Evolutionary conservation across 2,113 vertebrate genomes (phyloP), one percentile per base, ranked within the genome.

Genomic region (Cepphus grylle): DNA sequence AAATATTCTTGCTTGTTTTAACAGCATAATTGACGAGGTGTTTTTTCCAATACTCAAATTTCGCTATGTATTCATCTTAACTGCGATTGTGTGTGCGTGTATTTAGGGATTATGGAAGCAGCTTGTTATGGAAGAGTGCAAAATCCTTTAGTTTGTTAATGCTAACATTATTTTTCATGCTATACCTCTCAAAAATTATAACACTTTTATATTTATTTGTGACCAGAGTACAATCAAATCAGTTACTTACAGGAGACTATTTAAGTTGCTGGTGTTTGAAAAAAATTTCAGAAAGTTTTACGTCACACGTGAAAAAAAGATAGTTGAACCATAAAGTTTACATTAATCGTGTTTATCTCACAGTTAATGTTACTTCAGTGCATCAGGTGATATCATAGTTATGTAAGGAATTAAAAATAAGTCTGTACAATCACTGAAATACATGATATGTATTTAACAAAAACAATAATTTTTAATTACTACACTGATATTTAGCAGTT

Each of bases 1-100:
- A 96, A 94, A 97, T 97, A 95, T 85, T 95, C 91, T 91, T 94
- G 83, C 83, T 96, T 97, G 84, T 97, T 96, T 95, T 94, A 92
- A 79, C 56, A 18, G 94, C 85, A 38, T 91, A 94, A 97, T 96
- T 96, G 86, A 95, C 8, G 12, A 74, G 61, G 47, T 95, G 34
- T 94, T 97, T 98, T 97, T 97, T 49, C 82, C 92, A 83, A 73
- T 95, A 89, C 90, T 92, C 67, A 93, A 74, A 96, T 97, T 96
- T 94, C 70, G 21, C 66, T 91, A 4, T 77, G 67, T 93, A 56
- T 97, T 97, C 97, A 82, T 97, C 93, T 95, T 97, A 96, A 84
- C 95, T 30, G 22, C 70, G 23, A 7, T 49, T 94, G 83, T 90
- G 19, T 38, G 11, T 72, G 5, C 53, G 76, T 93, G 76, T 96